phyloP scores from a whole-genome alignment of 1,140 invertebrate genomes.

The Bemisia tabaci region DNA sequence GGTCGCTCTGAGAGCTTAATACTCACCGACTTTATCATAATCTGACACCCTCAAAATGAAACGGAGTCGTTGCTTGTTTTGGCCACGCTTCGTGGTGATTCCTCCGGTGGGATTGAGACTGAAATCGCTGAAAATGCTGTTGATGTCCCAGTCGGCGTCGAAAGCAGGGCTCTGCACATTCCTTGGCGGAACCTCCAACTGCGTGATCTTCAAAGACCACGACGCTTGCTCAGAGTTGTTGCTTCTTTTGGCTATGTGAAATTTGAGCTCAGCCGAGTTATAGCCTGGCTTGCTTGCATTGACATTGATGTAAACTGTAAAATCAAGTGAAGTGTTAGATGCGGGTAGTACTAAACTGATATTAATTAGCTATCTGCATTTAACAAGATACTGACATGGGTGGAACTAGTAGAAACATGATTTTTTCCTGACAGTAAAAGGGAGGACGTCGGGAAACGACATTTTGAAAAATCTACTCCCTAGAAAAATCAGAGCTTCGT shows the following conservation, averaged over 20 bases:
- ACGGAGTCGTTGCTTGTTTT: not conserved
- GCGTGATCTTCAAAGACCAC: constrained; percentile 10
- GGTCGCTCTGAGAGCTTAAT: too few relatives aligned
- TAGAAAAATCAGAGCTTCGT: too few relatives aligned
- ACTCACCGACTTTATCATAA: not conserved
- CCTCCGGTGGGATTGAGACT: not conserved
- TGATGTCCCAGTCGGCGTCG: not conserved
- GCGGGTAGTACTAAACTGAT: too few relatives aligned
- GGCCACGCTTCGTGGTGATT: not conserved
- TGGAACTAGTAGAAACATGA: too few relatives aligned
- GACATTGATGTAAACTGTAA: not conserved
- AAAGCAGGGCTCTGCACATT: not conserved
- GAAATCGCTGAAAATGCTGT: not conserved
- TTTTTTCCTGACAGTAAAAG: too few relatives aligned
- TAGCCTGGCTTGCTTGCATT: not conserved
- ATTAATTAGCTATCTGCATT: too few relatives aligned
- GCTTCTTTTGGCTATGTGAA: not conserved
- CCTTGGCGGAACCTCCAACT: constrained; percentile 7
- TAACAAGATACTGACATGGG: too few relatives aligned
- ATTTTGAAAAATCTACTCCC: too few relatives aligned
- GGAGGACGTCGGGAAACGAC: too few relatives aligned
- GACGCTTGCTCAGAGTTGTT: not conserved
- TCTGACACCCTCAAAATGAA: not conserved
- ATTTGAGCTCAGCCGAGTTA: not conserved
- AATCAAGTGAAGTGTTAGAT: too few relatives aligned